A percentile compares a stretch with the other conserved stretches of the same genome.
Evolutionary conservation across 2,888 invertebrate genomes (phyloP).

Genomic region (Euplagia quadripunctaria): DNA sequence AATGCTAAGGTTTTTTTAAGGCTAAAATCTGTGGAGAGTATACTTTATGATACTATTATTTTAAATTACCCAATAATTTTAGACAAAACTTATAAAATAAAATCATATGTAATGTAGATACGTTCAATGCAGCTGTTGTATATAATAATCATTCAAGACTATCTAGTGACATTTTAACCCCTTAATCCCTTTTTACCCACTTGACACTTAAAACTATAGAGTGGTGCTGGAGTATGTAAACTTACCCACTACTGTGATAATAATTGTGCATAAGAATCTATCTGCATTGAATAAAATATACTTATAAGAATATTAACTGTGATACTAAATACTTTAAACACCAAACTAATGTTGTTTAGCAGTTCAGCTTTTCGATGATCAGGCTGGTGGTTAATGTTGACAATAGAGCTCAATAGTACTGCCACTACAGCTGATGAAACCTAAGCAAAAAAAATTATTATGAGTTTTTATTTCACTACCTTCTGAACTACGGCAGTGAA

Average conservation of each 20-base stretch:
- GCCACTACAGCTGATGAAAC: slow-evolving; percentile 88
- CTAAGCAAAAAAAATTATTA: slow-evolving; percentile 74
- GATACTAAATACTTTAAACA: slow-evolving; percentile 88
- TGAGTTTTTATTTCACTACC: neutral
- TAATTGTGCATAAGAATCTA: slow-evolving; percentile 62
- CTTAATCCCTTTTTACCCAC: too few relatives aligned
- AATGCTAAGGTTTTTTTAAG: too few relatives aligned
- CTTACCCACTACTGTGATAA: neutral
- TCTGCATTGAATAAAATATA: slow-evolving; percentile 85
- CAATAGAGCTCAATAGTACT: slow-evolving; percentile 86
- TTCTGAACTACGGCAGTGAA: neutral
- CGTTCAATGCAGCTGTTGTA: too few relatives aligned
- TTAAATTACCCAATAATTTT: too few relatives aligned
- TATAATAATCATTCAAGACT: neutral
- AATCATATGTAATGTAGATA: neutral
- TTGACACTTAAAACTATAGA: neutral
- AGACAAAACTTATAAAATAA: neutral
- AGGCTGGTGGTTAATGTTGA: slow-evolving; percentile 88
- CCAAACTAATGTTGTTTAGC: slow-evolving; percentile 88
- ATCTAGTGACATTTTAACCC: neutral
- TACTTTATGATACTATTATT: too few relatives aligned
- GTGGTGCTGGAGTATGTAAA: too few relatives aligned
- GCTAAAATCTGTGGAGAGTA: too few relatives aligned
- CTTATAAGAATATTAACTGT: slow-evolving; percentile 88
- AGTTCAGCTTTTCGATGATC: slow-evolving; percentile 88